phyloP scores from a whole-genome alignment of 2,888 invertebrate genomes.

The Sminthurinus aureus region DNA sequence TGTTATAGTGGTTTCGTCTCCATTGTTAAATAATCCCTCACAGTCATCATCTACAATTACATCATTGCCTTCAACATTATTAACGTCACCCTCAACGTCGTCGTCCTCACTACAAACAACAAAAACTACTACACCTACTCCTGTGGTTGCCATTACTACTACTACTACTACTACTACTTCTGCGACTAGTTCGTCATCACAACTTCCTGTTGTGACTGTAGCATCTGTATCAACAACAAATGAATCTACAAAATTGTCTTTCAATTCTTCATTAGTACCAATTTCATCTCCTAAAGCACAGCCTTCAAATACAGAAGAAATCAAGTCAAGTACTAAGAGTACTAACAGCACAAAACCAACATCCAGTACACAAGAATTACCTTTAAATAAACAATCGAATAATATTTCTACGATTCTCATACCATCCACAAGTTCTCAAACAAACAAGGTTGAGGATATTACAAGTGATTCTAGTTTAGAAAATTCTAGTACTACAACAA shows the following conservation, averaged over 20 bases:
- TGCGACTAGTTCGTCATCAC: neutral
- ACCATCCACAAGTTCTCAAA: too few relatives aligned
- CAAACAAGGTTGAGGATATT: too few relatives aligned
- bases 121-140: neutral
- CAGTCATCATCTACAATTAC: neutral
- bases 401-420: too few relatives aligned
- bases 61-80: neutral
- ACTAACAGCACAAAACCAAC: slow-evolving; percentile 1
- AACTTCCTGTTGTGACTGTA: slow-evolving; percentile 7
- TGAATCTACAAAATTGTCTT: neutral
- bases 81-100: neutral
- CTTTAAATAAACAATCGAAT: too few relatives aligned
- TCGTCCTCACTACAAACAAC: neutral
- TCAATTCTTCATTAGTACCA: slow-evolving; percentile 15
- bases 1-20: neutral
- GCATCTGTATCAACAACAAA: slow-evolving; percentile 6
- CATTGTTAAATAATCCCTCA: neutral
- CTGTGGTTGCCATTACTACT: neutral
- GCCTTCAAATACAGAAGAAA: neutral
- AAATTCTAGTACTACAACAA: too few relatives aligned
- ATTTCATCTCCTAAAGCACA: neutral
- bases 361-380: neutral
- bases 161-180: neutral
- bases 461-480: too few relatives aligned
- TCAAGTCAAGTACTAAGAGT: neutral